These are phyloP conservation scores for Benthosema pterotum DNA, from an alignment of 2,797 vertebrate genomes.

Conservation along the genomic window DNA sequence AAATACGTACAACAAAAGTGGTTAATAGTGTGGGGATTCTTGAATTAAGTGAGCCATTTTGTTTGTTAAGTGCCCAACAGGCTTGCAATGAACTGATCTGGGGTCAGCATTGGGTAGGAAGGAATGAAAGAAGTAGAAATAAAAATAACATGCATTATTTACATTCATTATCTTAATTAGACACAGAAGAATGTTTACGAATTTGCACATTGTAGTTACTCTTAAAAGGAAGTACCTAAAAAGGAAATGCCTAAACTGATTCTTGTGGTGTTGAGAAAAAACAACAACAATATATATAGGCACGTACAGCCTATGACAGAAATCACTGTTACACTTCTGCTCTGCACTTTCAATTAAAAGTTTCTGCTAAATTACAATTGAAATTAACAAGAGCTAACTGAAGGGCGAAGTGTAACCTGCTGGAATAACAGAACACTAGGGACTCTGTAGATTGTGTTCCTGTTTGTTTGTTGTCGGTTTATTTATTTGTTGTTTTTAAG, in stretches of 20 bases:
- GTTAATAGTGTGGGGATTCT: constrained; percentile 1
- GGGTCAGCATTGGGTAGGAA: constrained; percentile 36
- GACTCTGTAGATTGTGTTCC: constrained; percentile 81
- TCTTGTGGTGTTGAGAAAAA: constrained; percentile 43
- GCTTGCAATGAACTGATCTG: constrained; percentile 51
- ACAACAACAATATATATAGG: constrained; percentile 39
- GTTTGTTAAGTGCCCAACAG: constrained; percentile 68
- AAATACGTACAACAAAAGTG: no score
- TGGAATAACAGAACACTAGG: constrained; percentile 59
- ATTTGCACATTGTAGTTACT: no score
- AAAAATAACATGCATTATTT: no score
- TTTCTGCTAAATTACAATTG: constrained; percentile 30
- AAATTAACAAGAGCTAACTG: constrained; percentile 19
- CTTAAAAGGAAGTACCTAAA: no score
- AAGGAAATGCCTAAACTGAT: constrained; percentile 46
- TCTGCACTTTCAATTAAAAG: constrained; percentile 46
- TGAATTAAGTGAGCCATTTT: constrained; percentile 57
- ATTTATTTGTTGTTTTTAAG: constrained; percentile 82
- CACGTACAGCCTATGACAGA: constrained; percentile 46
- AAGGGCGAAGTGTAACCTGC: constrained; percentile 70
- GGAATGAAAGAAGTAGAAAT: constrained; percentile 22
- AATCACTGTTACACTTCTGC: constrained; percentile 62
- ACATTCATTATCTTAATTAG: constrained; percentile 17
- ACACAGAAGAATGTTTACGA: constrained; percentile 12
- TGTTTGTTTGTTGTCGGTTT: constrained; percentile 84